These are phyloP conservation scores for Psittacara wagleri DNA, from an alignment of 2,113 vertebrate genomes.

Conservation along the genomic window DNA sequence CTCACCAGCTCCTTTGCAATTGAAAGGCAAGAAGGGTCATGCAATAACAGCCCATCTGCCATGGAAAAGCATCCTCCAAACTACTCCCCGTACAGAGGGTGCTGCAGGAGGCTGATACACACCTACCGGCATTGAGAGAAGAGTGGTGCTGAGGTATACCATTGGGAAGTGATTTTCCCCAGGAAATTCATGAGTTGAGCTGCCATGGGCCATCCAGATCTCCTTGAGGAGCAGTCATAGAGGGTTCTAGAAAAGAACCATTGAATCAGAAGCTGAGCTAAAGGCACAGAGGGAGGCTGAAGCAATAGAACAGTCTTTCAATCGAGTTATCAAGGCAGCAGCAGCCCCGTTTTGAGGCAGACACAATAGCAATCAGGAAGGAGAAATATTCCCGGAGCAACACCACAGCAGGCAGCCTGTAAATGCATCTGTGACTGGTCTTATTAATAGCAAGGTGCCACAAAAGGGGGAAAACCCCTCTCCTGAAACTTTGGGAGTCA, in stretches of 20 bases:
- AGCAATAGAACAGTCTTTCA: neutral
- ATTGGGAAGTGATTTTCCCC: neutral
- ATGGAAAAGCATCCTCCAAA: neutral
- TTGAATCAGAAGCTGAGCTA: neutral
- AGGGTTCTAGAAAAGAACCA: neutral
- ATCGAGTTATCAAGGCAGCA: neutral
- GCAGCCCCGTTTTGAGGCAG: neutral
- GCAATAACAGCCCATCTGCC: rapidly evolving
- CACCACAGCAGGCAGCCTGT: neutral
- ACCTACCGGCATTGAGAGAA: neutral
- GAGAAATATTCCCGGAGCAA: neutral
- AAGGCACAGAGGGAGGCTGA: neutral
- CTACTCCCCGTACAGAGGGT: neutral
- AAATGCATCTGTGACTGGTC: neutral
- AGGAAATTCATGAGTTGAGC: neutral
- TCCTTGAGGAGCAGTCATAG: neutral
- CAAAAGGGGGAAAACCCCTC: neutral
- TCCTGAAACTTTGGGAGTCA: neutral
- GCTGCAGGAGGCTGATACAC: neutral
- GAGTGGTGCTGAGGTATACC: rapidly evolving
- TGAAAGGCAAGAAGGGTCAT: neutral
- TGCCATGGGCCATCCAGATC: neutral
- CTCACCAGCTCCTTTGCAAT: neutral
- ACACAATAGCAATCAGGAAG: neutral
- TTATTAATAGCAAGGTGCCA: neutral